phyloP scores from a whole-genome alignment of 37 sponge, comb jelly and placozoan genomes.

The Bolinopsis microptera region DNA sequence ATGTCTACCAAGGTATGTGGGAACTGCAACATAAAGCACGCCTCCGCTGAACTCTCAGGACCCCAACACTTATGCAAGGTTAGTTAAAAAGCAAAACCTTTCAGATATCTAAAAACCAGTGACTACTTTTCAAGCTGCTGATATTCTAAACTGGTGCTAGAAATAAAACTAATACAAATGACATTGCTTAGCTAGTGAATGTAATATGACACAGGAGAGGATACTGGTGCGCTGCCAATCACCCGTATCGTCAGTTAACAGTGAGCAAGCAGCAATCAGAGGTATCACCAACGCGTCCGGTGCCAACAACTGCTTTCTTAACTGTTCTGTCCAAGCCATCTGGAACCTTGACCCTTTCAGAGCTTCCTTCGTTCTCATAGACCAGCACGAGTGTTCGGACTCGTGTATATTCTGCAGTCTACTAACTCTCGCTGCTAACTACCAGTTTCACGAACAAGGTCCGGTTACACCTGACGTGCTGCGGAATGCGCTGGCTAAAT shows the following conservation, averaged over 20 bases:
- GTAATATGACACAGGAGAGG: not conserved
- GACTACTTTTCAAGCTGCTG: no score
- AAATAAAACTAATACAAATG: not conserved
- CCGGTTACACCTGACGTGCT: constrained; percentile 43
- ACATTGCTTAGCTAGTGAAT: not conserved
- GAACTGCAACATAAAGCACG: constrained; percentile 45
- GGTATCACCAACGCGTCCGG: constrained; percentile 31
- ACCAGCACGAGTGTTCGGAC: constrained; percentile 25
- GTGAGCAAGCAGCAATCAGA: constrained; percentile 28
- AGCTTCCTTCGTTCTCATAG: not conserved
- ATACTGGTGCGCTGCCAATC: not conserved
- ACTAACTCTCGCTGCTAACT: constrained; percentile 18
- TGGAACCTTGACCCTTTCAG: constrained; percentile 53
- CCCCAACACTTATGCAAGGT: constrained; percentile 53
- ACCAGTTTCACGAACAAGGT: constrained; percentile 27
- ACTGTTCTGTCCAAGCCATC: constrained; percentile 46
- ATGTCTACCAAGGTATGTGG: constrained; percentile 63
- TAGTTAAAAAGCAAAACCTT: not conserved
- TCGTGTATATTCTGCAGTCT: constrained; percentile 58
- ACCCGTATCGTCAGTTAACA: not conserved
- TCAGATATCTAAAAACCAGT: no score
- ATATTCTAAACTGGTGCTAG: no score
- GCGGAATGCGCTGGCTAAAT: constrained; percentile 26
- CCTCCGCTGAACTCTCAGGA: constrained; percentile 51
- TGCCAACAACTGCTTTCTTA: constrained; percentile 59